Base-by-base conservation (phyloP, 1,140 invertebrate genomes). In the Trinorchestia longiramus region DNA sequence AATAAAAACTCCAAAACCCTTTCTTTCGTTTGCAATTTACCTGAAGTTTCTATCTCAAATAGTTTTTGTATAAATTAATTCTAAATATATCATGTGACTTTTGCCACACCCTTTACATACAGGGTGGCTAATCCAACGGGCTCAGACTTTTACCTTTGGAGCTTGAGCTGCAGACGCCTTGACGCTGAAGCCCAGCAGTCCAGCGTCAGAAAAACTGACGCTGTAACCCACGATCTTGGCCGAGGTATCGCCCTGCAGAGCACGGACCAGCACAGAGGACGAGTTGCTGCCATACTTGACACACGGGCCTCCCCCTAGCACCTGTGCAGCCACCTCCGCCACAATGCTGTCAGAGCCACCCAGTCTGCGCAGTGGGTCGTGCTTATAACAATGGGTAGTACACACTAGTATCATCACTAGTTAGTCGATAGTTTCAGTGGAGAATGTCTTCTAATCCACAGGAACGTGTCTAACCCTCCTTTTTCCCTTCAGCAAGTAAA, bases 251-350 rank as follows among this genome's bases (percentile, higher is more conserved):
- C 11, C 43, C 92, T 94, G 6, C 41, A 94, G 17, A 44, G 92
- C 92, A 1, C 92, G 43, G 43, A 94, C 11, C 43, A 94, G 44
- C 41, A 45, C 43, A 19, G 92, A 94, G 43, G 92, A 45, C 6
- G 92, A 15, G 92, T 94, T 94, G 92, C 19, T 15, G 43, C 92
- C 92, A n/a, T 94, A 94, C 44, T 94, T 94, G 92, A 94, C 40
- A n/a, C 43, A 43, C 43, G 0, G 15, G 43, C 43, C 92, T 6
- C 92, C 44, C 41, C 92, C 92, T 40, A 94, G 44, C 92, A 94
- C 3, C 92, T 94, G 43, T 0, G 92, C 92, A 0, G 92, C 92
- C 40, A 94, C 92, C 15, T 42, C 92, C 19, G 92, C 44, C 6
- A 36, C 40, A 3, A 94, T 3, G 92, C 92, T 94, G 8, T 94